These are phyloP conservation scores for Lampris megalopsis DNA, from an alignment of 2,113 vertebrate genomes.

Conservation along the genomic window DNA sequence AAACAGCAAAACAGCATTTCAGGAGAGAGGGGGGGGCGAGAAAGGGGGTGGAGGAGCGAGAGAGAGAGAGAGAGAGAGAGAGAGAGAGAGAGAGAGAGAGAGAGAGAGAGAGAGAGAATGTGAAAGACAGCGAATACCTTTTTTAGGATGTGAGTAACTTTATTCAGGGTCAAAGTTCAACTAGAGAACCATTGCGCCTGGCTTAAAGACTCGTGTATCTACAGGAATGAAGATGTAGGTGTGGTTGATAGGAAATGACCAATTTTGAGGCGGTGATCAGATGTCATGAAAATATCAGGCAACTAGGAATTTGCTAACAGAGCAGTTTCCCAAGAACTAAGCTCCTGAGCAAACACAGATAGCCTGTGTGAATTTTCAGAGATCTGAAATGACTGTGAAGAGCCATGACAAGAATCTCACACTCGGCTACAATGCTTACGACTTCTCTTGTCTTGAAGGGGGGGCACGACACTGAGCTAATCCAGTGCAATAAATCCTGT, in stretches of 20 bases:
- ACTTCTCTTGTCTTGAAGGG: too few species aligned
- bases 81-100: constrained; percentile 9
- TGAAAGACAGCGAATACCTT: constrained; percentile 21
- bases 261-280: too few species aligned
- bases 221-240: too few species aligned
- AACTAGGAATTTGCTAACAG: background rate
- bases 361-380: too few species aligned
- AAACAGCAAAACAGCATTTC: constrained; percentile 15
- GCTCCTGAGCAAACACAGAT: background rate
- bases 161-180: constrained; percentile 78
- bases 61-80: background rate
- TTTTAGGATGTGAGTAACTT: constrained; percentile 22
- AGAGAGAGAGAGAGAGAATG: constrained; percentile 27
- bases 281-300: background rate
- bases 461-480: too few species aligned
- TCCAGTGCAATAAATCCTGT: too few species aligned
- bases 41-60: background rate
- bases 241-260: background rate
- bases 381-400: too few species aligned
- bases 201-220: too few species aligned
- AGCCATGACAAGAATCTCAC: too few species aligned
- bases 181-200: constrained; percentile 32
- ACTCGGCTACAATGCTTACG: too few species aligned
- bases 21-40: background rate
- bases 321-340: background rate